Evolutionary conservation across 1,140 invertebrate species (phyloP).

Genomic region (Drosophila kurseongensis): DNA sequence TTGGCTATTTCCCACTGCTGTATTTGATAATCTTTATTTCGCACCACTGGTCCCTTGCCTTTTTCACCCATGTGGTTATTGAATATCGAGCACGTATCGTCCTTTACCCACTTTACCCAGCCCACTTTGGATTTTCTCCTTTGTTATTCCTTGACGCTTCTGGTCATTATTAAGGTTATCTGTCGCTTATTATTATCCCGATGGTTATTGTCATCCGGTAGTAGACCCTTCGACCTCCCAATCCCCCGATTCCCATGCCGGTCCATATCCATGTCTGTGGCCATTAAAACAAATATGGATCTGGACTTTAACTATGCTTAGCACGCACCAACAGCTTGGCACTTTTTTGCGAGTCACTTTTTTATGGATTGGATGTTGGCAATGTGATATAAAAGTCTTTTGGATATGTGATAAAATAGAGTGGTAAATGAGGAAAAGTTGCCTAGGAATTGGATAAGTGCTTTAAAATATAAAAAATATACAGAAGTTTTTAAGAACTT

Average conservation of each 20-base stretch:
- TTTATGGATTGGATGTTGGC: constrained; percentile 22
- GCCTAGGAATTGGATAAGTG: neutral
- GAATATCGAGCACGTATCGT: constrained; percentile 76
- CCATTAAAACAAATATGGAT: constrained; percentile 73
- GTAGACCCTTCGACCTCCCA: neutral
- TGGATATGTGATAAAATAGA: neutral
- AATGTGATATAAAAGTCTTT: neutral
- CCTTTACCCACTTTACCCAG: neutral
- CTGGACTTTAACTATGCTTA: constrained; percentile 63
- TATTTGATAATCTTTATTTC: no score
- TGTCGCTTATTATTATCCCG: constrained; percentile 75
- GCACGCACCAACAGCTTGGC: constrained; percentile 65
- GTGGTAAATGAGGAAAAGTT: neutral
- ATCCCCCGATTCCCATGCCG: neutral
- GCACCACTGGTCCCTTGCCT: constrained; percentile 15
- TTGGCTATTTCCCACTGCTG: neutral
- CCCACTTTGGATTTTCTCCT: constrained; percentile 1
- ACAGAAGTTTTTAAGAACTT: no score
- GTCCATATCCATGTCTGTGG: constrained; percentile 35
- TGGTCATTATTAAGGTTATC: constrained; percentile 80
- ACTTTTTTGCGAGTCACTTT: constrained; percentile 43
- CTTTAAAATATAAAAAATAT: neutral
- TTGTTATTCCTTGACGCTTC: constrained; percentile 27
- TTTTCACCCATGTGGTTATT: constrained; percentile 61
- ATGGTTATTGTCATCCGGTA: constrained; percentile 62